Evolutionary conservation across 1,140 invertebrate species (phyloP).

Genomic region (Drosophila melanica): DNA sequence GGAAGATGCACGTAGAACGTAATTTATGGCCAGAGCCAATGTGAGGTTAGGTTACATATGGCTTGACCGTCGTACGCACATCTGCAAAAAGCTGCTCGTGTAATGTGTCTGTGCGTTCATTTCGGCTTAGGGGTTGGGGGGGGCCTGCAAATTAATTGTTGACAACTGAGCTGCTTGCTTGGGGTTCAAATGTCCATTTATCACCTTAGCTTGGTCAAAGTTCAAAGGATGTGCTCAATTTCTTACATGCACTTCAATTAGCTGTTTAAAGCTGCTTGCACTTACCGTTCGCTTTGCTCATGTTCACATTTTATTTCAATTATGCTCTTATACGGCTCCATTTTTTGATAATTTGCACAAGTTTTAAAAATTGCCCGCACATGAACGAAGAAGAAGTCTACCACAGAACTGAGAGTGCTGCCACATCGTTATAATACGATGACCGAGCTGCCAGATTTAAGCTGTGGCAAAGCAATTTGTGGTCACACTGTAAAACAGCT

Average conservation of each 20-base stretch:
- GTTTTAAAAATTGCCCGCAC: slow-evolving; percentile 16
- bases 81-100: slow-evolving; percentile 38
- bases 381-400: background rate
- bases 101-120: slow-evolving; percentile 13
- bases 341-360: background rate
- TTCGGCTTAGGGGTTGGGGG: slow-evolving; percentile 13
- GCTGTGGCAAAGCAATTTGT: background rate
- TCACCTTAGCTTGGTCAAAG: slow-evolving; percentile 40
- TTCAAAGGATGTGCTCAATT: slow-evolving; percentile 42
- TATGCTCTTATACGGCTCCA: background rate
- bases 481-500: slow-evolving; percentile 9
- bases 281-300: slow-evolving; percentile 6
- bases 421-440: background rate
- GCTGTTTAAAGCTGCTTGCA: background rate
- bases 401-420: background rate
- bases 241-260: slow-evolving; percentile 29
- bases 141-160: slow-evolving; percentile 72
- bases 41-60: slow-evolving; percentile 25
- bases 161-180: slow-evolving; percentile 41
- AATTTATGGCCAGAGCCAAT: slow-evolving; percentile 53
- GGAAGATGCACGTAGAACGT: slow-evolving; percentile 46
- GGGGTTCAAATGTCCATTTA: slow-evolving; percentile 64
- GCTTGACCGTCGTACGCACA: slow-evolving; percentile 13
- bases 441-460: slow-evolving; percentile 3
- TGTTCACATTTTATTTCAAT: background rate